These are phyloP conservation scores for Myotis planiceps DNA, from an alignment of 2,797 vertebrate genomes.

Conservation along the genomic window DNA sequence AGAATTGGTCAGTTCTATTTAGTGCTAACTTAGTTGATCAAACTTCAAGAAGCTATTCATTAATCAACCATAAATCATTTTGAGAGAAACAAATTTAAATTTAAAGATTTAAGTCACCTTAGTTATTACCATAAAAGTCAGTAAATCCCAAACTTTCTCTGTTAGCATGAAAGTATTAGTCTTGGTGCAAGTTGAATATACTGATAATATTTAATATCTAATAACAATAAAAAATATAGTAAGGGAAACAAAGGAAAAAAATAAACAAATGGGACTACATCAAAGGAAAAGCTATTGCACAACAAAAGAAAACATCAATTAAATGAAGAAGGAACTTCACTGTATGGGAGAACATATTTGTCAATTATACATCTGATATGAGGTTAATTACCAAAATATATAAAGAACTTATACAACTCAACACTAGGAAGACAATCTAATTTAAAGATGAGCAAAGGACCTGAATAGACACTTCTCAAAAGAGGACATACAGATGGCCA, in stretches of 20 bases:
- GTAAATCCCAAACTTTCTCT: not conserved
- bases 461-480: not conserved
- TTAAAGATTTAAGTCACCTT: not conserved
- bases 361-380: not conserved
- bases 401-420: not conserved
- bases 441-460: not conserved
- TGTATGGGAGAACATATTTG: not conserved
- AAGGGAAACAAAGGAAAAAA: not conserved
- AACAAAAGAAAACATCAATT: not conserved
- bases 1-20: not conserved
- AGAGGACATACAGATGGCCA: not conserved
- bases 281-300: not conserved
- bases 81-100: not conserved
- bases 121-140: not conserved
- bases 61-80: not conserved
- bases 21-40: not conserved
- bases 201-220: conserved; percentile 29
- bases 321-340: not conserved
- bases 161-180: not conserved
- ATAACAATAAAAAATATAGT: not conserved
- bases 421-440: not conserved
- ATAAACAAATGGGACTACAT: not conserved
- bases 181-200: not conserved
- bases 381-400: not conserved
- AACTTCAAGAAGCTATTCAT: not conserved